Evolutionary conservation across 2,113 vertebrate species (phyloP).

Genomic region (Terrapene triunguis): DNA sequence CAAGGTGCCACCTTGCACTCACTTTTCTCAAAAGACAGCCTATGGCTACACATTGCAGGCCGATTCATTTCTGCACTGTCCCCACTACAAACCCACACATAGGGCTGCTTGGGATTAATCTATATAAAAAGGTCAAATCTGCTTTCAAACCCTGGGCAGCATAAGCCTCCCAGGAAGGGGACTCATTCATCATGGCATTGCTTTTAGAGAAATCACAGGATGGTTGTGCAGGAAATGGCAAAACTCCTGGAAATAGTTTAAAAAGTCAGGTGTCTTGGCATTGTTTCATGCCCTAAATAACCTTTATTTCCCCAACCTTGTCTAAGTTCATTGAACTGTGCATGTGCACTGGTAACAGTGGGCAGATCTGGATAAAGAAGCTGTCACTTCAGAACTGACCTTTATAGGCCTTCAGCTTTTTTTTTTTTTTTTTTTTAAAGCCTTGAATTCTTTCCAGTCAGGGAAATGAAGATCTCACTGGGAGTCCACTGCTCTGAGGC

Average conservation of each 20-base stretch:
- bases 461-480: background rate
- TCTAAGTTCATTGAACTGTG: background rate
- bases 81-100: accelerated
- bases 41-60: background rate
- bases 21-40: background rate
- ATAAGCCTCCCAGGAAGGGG: background rate
- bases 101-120: background rate
- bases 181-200: background rate
- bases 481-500: background rate
- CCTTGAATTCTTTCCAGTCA: background rate
- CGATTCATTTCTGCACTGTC: background rate
- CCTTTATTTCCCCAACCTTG: background rate
- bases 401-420: background rate
- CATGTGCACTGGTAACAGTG: background rate
- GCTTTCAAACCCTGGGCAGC: background rate
- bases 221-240: background rate
- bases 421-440: background rate
- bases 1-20: background rate
- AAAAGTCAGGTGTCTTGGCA: background rate
- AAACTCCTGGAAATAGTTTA: background rate
- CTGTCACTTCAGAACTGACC: background rate
- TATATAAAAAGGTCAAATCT: background rate
- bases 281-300: background rate
- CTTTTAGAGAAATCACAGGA: accelerated
- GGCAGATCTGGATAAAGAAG: background rate